These are phyloP conservation scores for Myotis davidii DNA, from an alignment of 2,113 vertebrate species.

Conservation along the genomic window DNA sequence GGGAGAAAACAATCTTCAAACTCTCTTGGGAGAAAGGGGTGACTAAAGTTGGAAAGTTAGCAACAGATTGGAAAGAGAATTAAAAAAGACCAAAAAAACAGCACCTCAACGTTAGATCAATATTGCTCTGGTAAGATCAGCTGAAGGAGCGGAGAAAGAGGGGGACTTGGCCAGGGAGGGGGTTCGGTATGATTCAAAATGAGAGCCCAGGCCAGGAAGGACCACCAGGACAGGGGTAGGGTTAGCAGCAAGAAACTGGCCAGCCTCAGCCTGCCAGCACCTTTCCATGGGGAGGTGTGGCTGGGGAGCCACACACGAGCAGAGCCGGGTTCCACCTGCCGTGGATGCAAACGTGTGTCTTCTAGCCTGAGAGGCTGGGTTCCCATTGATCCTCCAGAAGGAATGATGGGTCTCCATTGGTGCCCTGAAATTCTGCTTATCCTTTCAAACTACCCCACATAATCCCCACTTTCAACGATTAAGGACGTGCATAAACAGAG, in stretches of 20 bases:
- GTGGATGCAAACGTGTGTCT: fast-evolving
- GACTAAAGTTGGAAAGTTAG: neutral
- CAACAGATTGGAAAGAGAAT: neutral
- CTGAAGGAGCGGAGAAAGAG: neutral
- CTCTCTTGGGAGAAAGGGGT: neutral
- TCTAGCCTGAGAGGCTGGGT: neutral
- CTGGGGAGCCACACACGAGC: neutral
- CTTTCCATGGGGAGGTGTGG: neutral
- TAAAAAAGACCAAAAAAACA: neutral
- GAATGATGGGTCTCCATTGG: neutral
- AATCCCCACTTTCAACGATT: neutral
- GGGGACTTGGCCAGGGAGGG: neutral
- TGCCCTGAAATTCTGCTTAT: neutral
- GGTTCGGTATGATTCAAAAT: neutral
- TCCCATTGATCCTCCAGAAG: neutral
- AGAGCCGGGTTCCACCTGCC: no score
- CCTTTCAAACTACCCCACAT: neutral
- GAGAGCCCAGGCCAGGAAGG: neutral
- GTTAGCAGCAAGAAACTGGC: neutral
- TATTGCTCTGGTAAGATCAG: neutral
- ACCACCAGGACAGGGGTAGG: neutral
- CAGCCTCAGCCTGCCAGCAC: neutral
- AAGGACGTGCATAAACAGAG: neutral
- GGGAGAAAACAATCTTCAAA: neutral
- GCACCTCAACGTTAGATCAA: neutral